Evolutionary conservation across 37 sponge, comb jelly and placozoan species (phyloP).

Genomic region (Geodia barretti): DNA sequence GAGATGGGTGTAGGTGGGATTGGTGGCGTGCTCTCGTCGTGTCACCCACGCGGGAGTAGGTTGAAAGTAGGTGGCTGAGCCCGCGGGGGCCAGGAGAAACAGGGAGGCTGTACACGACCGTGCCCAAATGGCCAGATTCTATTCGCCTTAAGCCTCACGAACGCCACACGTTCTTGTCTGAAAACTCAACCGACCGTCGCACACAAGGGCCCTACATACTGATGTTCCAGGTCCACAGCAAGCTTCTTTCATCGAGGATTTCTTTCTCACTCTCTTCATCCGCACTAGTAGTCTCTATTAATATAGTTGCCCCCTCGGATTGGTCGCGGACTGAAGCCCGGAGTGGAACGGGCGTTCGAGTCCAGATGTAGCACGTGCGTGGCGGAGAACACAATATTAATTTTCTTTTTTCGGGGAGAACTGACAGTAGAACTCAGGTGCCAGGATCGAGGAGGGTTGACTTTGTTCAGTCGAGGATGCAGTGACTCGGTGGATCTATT

Average conservation of each 20-base stretch:
- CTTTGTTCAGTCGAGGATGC: too few species aligned
- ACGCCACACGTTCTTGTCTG: too few species aligned
- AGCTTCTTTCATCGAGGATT: not conserved
- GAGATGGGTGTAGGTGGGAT: slow-evolving; percentile 64
- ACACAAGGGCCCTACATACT: not conserved
- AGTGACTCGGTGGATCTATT: too few species aligned
- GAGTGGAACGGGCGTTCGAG: too few species aligned
- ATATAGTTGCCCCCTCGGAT: not conserved
- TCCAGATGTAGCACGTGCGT: too few species aligned
- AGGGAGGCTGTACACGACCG: slow-evolving; percentile 60
- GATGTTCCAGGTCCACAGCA: not conserved
- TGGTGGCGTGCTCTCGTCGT: slow-evolving; percentile 35
- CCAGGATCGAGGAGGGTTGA: too few species aligned
- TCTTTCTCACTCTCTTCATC: not conserved
- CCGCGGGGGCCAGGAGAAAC: slow-evolving; percentile 36
- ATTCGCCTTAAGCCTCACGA: too few species aligned
- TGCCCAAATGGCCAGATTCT: slow-evolving; percentile 34
- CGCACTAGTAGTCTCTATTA: not conserved
- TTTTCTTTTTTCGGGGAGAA: too few species aligned
- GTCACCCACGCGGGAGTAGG: slow-evolving; percentile 15
- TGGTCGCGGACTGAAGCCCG: too few species aligned
- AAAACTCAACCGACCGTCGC: slow-evolving; percentile 6
- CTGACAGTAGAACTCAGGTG: too few species aligned
- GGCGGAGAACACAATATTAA: too few species aligned
- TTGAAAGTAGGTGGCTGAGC: slow-evolving; percentile 37